Conservation (phyloP, 2,113 vertebrate species). For the Rhizomys pruinosus region DNA sequence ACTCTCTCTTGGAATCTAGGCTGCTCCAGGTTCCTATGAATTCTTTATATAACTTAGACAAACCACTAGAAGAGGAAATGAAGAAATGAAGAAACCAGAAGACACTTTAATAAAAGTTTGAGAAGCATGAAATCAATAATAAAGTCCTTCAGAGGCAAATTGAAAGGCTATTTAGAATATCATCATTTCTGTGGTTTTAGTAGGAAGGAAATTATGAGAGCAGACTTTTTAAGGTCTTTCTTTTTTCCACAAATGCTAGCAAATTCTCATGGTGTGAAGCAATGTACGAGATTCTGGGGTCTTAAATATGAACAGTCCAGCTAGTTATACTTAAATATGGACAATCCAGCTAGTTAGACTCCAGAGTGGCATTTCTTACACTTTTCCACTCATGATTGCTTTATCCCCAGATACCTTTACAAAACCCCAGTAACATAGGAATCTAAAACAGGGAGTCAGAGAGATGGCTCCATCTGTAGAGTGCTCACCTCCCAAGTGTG, state of each 20-base stretch:
- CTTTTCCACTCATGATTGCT: too few species aligned
- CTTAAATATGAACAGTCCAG: neutral
- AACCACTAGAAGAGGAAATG: slow-evolving; percentile 13
- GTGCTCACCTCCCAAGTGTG: neutral
- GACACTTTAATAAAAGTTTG: slow-evolving; percentile 18
- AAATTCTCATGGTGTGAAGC: neutral
- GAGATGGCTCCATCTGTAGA: too few species aligned
- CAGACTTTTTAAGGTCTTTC: neutral
- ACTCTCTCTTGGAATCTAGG: neutral
- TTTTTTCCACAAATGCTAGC: slow-evolving; percentile 13
- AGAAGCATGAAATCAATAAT: slow-evolving; percentile 9
- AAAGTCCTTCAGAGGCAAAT: slow-evolving; percentile 25
- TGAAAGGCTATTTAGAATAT: neutral
- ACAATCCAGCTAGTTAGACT: too few species aligned
- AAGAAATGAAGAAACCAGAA: slow-evolving; percentile 7
- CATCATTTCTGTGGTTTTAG: slow-evolving; percentile 18
- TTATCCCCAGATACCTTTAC: neutral
- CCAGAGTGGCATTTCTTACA: neutral
- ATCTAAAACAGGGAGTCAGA: neutral
- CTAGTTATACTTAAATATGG: too few species aligned
- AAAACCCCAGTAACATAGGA: neutral
- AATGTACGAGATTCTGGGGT: neutral
- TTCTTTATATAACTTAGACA: slow-evolving; percentile 8
- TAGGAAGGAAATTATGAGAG: slow-evolving; percentile 25
- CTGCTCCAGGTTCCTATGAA: neutral